Percentiles rank a stretch among this genome's conserved stretches.
These are phyloP conservation scores for Macropus fuliginosus DNA, from an alignment of 2,797 vertebrate species.

Conservation along the genomic window DNA sequence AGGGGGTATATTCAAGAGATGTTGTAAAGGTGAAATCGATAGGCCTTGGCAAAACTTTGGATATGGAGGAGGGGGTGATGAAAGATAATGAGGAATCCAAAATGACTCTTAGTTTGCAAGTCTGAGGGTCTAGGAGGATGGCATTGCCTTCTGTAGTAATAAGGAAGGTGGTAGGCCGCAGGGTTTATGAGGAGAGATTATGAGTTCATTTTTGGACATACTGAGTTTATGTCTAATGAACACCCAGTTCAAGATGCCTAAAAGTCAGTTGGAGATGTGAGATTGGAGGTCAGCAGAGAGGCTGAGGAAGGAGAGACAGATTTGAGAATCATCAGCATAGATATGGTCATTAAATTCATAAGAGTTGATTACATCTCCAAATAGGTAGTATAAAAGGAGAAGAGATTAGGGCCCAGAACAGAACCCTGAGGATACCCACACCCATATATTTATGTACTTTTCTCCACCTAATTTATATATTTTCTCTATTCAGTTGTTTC, in stretches of 20 bases:
- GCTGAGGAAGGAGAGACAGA: not conserved
- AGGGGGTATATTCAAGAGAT: not conserved
- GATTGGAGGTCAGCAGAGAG: not conserved
- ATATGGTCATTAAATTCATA: not conserved
- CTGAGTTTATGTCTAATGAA: not conserved
- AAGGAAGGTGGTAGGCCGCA: not conserved
- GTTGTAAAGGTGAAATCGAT: not conserved
- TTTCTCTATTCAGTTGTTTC: slow-evolving; percentile 37
- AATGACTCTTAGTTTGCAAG: not conserved
- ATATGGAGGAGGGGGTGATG: not conserved
- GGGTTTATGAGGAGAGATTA: not conserved
- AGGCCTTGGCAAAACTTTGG: not conserved
- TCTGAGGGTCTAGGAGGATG: not conserved
- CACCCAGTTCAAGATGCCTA: not conserved
- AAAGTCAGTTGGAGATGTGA: not conserved
- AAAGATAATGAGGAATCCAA: not conserved
- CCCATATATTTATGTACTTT: not conserved
- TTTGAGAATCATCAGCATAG: not conserved
- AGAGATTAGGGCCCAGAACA: not conserved
- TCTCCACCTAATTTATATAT: not conserved
- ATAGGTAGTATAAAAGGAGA: not conserved
- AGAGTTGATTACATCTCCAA: not conserved
- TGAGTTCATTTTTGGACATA: not conserved
- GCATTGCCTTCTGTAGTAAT: not conserved
- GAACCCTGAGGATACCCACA: not conserved